Base-by-base conservation (phyloP, 2,888 invertebrate genomes). In the Aplocera efformata region DNA sequence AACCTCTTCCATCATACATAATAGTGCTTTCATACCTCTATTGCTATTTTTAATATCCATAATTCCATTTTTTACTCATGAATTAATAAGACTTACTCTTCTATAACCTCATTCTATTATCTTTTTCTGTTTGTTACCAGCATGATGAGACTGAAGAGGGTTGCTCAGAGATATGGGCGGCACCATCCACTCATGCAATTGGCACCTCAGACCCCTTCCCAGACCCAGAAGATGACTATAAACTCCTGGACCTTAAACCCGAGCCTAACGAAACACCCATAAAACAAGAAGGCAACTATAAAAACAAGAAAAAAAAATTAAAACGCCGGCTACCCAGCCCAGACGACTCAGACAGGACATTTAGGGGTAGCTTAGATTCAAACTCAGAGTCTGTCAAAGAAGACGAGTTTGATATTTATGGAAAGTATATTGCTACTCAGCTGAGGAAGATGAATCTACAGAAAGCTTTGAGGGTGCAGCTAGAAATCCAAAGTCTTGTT, bases 401-500 rank as follows among this genome's bases (percentile, higher is more conserved):
- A 26, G 88, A 88, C 63, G 88, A 88, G 45, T 88, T 84, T 70
- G 86, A 86, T 53, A 78, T 85, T 20, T 88, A 85, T 53, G 86
- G 85, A 0, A 82, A 79, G 56, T 85, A 78, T 39, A 79, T 88
- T 22, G 86, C 86, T 6, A 66, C 80, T 29, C 88, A 88, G 41
- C 50, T 88, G n/a, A 72, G 86, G 35, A 72, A 70, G 31, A 79
- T 88, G 77, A 69, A 75, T 22, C 53, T 84, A 24, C 69, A 72
- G 32, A 80, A 72, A 39, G 85, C 86, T 7, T 52, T 88, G 41
- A 63, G 69, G 30, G 58, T 83, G 0, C 82, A 88, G 48, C 60
- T 84, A n/a, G 72, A 80, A 34, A 84, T 88, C 53, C 84, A 85
- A 36, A 75, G 66, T 30, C 60, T 86, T 28, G 72, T 88, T 0